Base-by-base conservation (phyloP, 2,113 vertebrate species). In the Rana temporaria region DNA sequence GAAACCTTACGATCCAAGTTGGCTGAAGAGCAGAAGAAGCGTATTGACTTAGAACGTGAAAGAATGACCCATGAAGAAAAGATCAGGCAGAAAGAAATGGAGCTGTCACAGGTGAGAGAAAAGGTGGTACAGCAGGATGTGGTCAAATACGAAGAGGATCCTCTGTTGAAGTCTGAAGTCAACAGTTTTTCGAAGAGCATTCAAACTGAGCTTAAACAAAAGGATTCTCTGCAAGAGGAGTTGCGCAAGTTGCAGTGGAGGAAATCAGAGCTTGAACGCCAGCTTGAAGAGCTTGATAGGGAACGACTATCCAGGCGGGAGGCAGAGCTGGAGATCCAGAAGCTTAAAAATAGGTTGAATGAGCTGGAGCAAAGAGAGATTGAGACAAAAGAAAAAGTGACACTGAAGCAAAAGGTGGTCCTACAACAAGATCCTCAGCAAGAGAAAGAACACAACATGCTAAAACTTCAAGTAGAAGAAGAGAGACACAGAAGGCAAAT, bases 371-470 rank as follows among this genome's bases (percentile, higher is more conserved):
- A 93, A 66, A 90, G 90, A 1, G 91, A 93, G 76, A 87, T 91
- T 65, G 95, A 97, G 85, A 96, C 94, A 4, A 91, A 92, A 0
- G 97, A 99, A 85, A 96, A 96, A 85, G 98, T 99, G 48, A 98
- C 96, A 0, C 95, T 95, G 79, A 97, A 95, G 86, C 97, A 99
- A 87, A 99, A 97, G 89, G 97, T 99, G 11, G 96, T 99, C 26
- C 90, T 99, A 59, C 96, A 99, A 90, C 96, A 97, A 87, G 98
- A 99, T 86, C 98, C 98, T 14, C 95, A 97, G 86, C 97, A 99
- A 88, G 95, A 98, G 87, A 96, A 97, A 74, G 98, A 99, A 81
- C 95, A 98, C 42, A 93, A 95, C 9, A 93, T 98, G 59, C 93
- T 99, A 57, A 93, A 84, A 78, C 89, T 96, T 20, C 96, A 99